A percentile compares a stretch with the other conserved stretches of the same genome.
Evolutionary conservation across 2,797 vertebrate species (phyloP).

Genomic region (Alectoris magna): DNA sequence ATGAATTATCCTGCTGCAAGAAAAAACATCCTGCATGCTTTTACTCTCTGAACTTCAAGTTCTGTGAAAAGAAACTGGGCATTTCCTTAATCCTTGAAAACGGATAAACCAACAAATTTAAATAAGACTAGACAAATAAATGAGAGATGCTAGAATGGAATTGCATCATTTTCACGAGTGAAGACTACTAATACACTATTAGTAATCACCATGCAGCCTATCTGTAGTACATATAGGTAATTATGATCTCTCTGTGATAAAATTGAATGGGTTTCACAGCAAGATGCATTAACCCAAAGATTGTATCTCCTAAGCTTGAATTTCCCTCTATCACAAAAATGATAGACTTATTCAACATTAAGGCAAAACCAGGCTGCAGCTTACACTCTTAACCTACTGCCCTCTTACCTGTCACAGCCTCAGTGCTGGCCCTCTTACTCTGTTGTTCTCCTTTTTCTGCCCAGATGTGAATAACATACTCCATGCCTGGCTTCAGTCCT

Average conservation of each 20-base stretch:
- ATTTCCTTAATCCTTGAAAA: background rate
- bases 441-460: constrained; percentile 80
- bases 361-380: background rate
- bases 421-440: constrained; percentile 80
- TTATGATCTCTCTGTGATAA: background rate
- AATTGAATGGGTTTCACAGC: background rate
- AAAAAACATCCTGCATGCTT: background rate
- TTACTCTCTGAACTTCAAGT: background rate
- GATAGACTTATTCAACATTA: background rate
- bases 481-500: constrained; percentile 79
- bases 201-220: background rate
- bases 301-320: background rate
- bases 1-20: background rate
- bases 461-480: constrained; percentile 82
- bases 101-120: background rate
- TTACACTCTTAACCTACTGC: background rate
- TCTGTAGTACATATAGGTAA: background rate
- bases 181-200: background rate
- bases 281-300: background rate
- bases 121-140: background rate
- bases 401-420: constrained; percentile 84
- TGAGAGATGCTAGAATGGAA: background rate
- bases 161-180: background rate
- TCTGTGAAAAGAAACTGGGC: background rate
- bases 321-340: background rate